Evolutionary conservation across 2,888 invertebrate species (phyloP).

Genomic region (Argyresthia goedartella): DNA sequence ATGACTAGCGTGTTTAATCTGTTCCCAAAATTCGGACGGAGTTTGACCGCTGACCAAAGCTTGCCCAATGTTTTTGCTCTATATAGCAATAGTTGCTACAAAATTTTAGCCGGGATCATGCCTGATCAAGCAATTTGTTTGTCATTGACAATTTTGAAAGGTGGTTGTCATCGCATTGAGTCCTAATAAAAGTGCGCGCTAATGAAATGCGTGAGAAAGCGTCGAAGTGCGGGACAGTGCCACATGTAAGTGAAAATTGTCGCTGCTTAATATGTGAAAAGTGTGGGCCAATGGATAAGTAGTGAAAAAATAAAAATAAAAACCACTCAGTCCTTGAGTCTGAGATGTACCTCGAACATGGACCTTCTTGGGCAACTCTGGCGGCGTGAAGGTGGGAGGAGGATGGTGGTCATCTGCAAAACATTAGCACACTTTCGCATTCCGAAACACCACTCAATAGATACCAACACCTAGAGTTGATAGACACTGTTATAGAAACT

Average conservation of each 20-base stretch:
- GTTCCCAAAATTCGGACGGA: background rate
- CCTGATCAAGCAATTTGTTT: slow-evolving; percentile 35
- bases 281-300: slow-evolving; percentile 45
- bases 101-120: slow-evolving; percentile 52
- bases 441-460: slow-evolving; percentile 62
- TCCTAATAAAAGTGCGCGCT: slow-evolving; percentile 46
- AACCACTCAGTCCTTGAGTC: slow-evolving; percentile 59
- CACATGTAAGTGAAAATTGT: slow-evolving; percentile 49
- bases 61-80: slow-evolving; percentile 21
- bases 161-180: slow-evolving; percentile 16
- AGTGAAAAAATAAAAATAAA: slow-evolving; percentile 40
- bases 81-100: slow-evolving; percentile 29
- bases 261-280: slow-evolving; percentile 30
- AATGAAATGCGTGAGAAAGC: slow-evolving; percentile 66
- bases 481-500: background rate
- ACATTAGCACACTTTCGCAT: slow-evolving; percentile 78
- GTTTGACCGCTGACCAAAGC: slow-evolving; percentile 1
- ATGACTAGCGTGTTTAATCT: slow-evolving; percentile 2
- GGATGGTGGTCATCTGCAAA: slow-evolving; percentile 97
- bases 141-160: slow-evolving; percentile 16
- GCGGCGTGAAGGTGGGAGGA: slow-evolving; percentile 98
- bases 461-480: slow-evolving; percentile 40
- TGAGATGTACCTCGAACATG: slow-evolving; percentile 90
- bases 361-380: slow-evolving; percentile 99
- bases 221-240: slow-evolving; percentile 56